These are phyloP conservation scores for Echinops telfairi DNA, from an alignment of 2,113 vertebrate species.

Conservation along the genomic window DNA sequence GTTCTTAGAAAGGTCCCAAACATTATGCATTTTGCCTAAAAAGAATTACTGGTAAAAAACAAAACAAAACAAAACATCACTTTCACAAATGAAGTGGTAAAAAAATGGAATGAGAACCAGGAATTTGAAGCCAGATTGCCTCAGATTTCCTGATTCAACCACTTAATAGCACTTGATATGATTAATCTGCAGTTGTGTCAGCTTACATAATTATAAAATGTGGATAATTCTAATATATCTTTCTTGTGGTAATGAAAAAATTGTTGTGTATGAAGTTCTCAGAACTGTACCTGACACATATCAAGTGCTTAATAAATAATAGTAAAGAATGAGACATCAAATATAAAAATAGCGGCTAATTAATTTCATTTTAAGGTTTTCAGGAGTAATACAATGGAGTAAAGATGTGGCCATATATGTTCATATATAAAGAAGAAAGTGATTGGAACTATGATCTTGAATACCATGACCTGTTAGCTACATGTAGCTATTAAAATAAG, in stretches of 20 bases:
- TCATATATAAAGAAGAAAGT: background rate
- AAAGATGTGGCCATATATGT: background rate
- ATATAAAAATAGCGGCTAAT: background rate
- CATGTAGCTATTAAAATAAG: background rate
- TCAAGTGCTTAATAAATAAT: background rate
- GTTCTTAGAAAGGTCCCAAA: background rate
- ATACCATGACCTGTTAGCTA: background rate
- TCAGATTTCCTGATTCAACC: background rate
- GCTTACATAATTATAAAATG: background rate
- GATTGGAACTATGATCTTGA: background rate
- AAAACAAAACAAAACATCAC: background rate
- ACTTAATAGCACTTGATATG: background rate
- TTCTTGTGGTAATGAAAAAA: conserved; percentile 17
- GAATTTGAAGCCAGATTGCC: background rate
- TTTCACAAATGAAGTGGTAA: background rate
- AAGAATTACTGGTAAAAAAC: conserved; percentile 41
- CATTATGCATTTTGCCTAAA: conserved; percentile 48
- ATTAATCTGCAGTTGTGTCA: background rate
- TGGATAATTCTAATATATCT: background rate
- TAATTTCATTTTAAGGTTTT: conserved; percentile 28
- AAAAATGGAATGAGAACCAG: background rate
- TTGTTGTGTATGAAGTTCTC: background rate
- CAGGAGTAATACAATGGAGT: conserved; percentile 20
- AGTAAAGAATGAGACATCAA: conserved; percentile 9
- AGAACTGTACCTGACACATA: background rate